These are phyloP conservation scores for Zaprionus africanus DNA, from an alignment of 1,140 invertebrate genomes.

Conservation along the genomic window DNA sequence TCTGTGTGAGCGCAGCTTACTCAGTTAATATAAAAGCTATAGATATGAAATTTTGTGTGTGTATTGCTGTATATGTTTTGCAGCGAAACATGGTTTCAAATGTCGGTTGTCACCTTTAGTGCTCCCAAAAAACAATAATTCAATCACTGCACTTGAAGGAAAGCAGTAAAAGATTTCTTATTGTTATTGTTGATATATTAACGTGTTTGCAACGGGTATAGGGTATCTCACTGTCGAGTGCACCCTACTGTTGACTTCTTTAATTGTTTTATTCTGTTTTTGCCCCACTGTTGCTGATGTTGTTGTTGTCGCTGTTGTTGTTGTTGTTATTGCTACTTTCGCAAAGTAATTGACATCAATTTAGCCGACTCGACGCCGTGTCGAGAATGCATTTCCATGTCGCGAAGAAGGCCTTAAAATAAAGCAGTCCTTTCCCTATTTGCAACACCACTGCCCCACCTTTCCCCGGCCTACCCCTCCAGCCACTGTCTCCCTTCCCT, in stretches of 20 bases:
- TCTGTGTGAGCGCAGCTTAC: background rate
- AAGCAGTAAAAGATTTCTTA: no score
- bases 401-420: slow-evolving; percentile 36
- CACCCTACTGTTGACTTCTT: background rate
- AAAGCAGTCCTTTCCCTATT: slow-evolving; percentile 22
- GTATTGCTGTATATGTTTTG: background rate
- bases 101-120: no score
- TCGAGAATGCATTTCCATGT: slow-evolving; percentile 47
- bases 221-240: background rate
- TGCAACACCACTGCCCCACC: background rate
- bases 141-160: no score
- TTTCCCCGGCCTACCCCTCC: background rate
- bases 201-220: no score
- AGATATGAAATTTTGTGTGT: background rate
- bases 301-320: slow-evolving; percentile 9
- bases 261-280: slow-evolving; percentile 21
- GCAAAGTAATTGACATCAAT: slow-evolving; percentile 75
- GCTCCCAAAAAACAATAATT: no score
- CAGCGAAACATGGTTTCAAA: no score
- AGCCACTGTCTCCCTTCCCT: no score
- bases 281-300: slow-evolving; percentile 2
- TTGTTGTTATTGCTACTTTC: slow-evolving; percentile 55
- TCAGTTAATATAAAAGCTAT: background rate
- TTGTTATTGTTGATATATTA: no score
- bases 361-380: slow-evolving; percentile 20